Evolutionary conservation across 2,113 vertebrate species (phyloP).

Genomic region (Oenanthe oenanthe): DNA sequence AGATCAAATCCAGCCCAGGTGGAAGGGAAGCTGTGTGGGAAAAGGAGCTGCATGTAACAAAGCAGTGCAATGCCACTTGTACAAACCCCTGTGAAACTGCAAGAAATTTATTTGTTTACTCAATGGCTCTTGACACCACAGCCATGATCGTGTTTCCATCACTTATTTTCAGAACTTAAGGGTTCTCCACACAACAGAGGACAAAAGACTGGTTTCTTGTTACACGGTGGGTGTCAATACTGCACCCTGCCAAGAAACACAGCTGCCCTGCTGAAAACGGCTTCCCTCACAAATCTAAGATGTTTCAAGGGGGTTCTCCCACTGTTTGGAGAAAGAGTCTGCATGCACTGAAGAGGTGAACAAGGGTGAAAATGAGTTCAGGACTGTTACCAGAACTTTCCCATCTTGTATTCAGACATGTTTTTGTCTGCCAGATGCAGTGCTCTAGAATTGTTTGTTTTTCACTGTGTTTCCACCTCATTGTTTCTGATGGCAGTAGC

Average conservation of each 20-base stretch:
- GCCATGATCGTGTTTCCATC: neutral
- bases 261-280: constrained; percentile 27
- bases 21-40: neutral
- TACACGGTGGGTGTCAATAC: constrained; percentile 24
- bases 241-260: constrained; percentile 27
- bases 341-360: neutral
- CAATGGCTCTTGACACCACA: constrained; percentile 1
- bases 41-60: neutral
- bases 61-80: neutral
- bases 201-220: constrained; percentile 51
- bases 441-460: neutral
- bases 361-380: constrained; percentile 7
- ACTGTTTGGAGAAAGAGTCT: neutral
- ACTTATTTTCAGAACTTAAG: constrained; percentile 13
- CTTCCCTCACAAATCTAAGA: neutral
- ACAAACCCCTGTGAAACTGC: neutral
- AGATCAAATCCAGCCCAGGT: neutral
- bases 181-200: constrained; percentile 10
- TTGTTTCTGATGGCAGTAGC: neutral
- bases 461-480: neutral
- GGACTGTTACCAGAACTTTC: neutral
- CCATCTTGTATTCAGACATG: neutral
- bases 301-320: neutral
- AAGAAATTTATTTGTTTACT: neutral
- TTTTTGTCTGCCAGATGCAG: neutral